Conservation (phyloP, 1,140 invertebrate species). For the Drosophila seguyi region DNA sequence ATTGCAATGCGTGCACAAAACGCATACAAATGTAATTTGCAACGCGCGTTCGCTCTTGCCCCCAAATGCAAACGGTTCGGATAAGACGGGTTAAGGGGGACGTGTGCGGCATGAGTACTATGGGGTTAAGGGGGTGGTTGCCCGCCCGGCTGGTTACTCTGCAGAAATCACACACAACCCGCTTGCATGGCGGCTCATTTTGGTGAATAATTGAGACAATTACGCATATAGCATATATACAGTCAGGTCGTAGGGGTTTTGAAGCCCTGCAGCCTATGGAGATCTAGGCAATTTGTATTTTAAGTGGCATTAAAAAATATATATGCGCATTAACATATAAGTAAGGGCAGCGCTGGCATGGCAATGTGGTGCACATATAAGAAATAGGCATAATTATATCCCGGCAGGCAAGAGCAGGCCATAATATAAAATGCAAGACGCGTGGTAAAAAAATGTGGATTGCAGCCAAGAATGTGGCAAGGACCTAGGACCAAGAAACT, state of each 20-base stretch:
- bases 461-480: not conserved
- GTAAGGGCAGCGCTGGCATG: not conserved
- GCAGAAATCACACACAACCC: constrained; percentile 66
- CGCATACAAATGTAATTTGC: constrained; percentile 83
- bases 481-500: constrained; percentile 1
- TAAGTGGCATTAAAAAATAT: constrained; percentile 60
- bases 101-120: not conserved
- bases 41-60: constrained; percentile 56
- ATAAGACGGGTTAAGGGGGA: constrained; percentile 21
- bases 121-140: constrained; percentile 24
- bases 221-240: constrained; percentile 68
- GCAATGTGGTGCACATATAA: constrained; percentile 35
- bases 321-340: constrained; percentile 28
- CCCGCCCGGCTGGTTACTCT: constrained; percentile 11
- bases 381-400: constrained; percentile 44
- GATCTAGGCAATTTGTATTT: constrained; percentile 64
- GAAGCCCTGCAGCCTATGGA: constrained; percentile 17
- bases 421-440: constrained; percentile 31
- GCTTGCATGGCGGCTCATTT: constrained; percentile 73
- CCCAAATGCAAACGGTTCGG: constrained; percentile 67
- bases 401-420: constrained; percentile 12
- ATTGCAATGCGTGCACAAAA: constrained; percentile 81
- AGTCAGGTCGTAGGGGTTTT: constrained; percentile 2
- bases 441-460: constrained; percentile 2
- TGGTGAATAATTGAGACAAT: constrained; percentile 83